A percentile compares a stretch with the other conserved stretches of the same genome.
Evolutionary conservation across 2,797 vertebrate genomes (phyloP).

Genomic region (Rachycentron canadum): DNA sequence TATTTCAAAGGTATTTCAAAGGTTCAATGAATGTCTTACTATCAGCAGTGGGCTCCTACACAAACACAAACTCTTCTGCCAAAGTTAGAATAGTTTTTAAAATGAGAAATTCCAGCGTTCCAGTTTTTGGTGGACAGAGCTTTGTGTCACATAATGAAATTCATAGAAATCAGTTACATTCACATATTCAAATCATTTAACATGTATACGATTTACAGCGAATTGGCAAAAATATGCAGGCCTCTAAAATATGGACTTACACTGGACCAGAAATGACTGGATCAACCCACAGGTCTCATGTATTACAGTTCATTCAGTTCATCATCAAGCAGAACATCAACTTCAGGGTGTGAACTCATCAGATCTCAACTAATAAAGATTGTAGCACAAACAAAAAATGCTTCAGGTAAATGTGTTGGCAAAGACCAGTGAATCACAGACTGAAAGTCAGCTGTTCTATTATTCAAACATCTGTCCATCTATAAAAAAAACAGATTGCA

Average conservation of each 20-base stretch:
- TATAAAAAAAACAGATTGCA: constrained; percentile 37
- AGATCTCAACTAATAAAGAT: constrained; percentile 15
- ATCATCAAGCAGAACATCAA: constrained; percentile 35
- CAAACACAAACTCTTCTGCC: too few species aligned
- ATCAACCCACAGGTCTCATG: background rate
- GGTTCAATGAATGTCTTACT: background rate
- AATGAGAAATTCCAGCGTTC: too few species aligned
- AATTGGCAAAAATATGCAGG: background rate
- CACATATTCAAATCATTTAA: too few species aligned
- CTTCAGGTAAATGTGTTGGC: constrained; percentile 26
- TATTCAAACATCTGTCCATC: constrained; percentile 46
- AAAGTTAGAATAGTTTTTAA: background rate
- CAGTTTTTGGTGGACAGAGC: too few species aligned
- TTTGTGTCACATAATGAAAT: background rate
- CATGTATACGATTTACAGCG: background rate
- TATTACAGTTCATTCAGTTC: constrained; percentile 20
- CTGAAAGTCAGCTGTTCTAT: constrained; percentile 41
- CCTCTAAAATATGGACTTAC: too few species aligned
- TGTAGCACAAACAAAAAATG: constrained; percentile 30
- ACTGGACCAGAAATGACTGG: background rate
- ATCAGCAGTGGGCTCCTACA: background rate
- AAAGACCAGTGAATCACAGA: constrained; percentile 14
- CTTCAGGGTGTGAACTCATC: constrained; percentile 20
- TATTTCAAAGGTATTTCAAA: background rate
- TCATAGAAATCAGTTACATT: background rate